phyloP scores from a whole-genome alignment of 1,140 invertebrate genomes.

The Agrypnia vestita region DNA sequence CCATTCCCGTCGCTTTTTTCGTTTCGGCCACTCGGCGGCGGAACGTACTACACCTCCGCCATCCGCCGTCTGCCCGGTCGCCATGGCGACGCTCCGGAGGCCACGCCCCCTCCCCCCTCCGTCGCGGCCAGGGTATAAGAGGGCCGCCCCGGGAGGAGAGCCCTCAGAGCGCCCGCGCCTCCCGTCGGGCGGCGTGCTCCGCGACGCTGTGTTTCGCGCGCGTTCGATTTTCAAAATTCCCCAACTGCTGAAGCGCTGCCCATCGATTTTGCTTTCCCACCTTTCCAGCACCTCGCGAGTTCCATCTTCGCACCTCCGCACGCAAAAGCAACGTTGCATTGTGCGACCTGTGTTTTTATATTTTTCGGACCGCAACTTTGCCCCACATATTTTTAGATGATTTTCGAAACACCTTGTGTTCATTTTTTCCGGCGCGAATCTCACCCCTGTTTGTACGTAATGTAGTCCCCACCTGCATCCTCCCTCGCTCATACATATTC shows the following conservation, averaged over 20 bases:
- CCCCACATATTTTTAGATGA: not conserved
- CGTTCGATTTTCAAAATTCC: conserved; percentile 26
- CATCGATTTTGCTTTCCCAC: conserved; percentile 2
- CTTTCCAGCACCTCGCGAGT: not conserved
- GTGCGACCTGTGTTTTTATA: too few relatives aligned
- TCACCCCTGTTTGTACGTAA: too few relatives aligned
- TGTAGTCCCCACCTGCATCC: too few relatives aligned
- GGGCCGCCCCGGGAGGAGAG: conserved; percentile 25
- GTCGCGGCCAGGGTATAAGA: conserved; percentile 33
- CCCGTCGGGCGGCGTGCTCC: conserved; percentile 11
- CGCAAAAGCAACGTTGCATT: too few relatives aligned
- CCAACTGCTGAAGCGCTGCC: not conserved
- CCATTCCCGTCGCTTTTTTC: too few relatives aligned
- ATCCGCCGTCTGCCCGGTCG: conserved; percentile 31
- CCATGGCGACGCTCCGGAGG: conserved; percentile 12
- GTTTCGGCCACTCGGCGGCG: too few relatives aligned
- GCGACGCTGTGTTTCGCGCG: not conserved
- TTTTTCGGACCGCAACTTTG: too few relatives aligned
- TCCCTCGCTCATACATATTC: not conserved
- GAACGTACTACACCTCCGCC: conserved; percentile 24
- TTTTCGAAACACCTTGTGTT: not conserved
- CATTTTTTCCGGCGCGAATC: not conserved
- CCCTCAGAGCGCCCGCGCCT: conserved; percentile 40
- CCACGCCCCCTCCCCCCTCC: conserved; percentile 34
- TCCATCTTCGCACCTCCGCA: too few relatives aligned